Conservation (phyloP, 2,113 vertebrate species). For the Phainopepla nitens region DNA sequence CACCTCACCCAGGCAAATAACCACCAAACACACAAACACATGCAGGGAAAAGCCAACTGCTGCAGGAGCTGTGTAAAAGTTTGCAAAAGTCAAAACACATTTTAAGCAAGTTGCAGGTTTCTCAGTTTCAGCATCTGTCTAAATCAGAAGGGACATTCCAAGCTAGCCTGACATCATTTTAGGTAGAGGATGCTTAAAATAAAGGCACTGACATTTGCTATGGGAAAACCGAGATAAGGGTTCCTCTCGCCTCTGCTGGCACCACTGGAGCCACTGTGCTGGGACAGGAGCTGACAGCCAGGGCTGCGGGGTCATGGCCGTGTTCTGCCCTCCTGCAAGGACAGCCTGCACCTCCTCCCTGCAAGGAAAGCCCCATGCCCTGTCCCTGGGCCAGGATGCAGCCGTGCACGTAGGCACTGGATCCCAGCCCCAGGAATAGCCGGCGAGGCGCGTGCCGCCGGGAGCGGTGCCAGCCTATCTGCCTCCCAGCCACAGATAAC, state of each 20-base stretch:
- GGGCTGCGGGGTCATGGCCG: fast-evolving
- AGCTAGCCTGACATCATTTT: not conserved
- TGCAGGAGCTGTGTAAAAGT: not conserved
- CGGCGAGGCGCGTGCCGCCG: fast-evolving
- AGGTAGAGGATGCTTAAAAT: not conserved
- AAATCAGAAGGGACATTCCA: not conserved
- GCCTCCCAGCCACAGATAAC: not conserved
- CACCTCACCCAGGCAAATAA: not conserved
- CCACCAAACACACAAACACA: not conserved
- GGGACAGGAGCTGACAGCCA: not conserved
- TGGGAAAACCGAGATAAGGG: not conserved
- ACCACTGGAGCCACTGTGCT: fast-evolving
- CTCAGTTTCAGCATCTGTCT: not conserved
- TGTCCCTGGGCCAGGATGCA: fast-evolving
- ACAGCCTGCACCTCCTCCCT: not conserved
- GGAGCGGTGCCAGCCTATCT: not conserved
- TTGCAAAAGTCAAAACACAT: not conserved
- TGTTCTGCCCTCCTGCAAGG: not conserved
- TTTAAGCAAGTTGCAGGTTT: fast-evolving
- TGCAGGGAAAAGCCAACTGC: fast-evolving
- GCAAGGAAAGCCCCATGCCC: fast-evolving
- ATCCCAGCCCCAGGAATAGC: not conserved
- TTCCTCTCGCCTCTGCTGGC: not conserved
- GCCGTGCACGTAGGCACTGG: fast-evolving
- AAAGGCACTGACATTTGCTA: not conserved